Evolutionary conservation across 2,888 invertebrate genomes (phyloP).

Genomic region (Pocota personata): DNA sequence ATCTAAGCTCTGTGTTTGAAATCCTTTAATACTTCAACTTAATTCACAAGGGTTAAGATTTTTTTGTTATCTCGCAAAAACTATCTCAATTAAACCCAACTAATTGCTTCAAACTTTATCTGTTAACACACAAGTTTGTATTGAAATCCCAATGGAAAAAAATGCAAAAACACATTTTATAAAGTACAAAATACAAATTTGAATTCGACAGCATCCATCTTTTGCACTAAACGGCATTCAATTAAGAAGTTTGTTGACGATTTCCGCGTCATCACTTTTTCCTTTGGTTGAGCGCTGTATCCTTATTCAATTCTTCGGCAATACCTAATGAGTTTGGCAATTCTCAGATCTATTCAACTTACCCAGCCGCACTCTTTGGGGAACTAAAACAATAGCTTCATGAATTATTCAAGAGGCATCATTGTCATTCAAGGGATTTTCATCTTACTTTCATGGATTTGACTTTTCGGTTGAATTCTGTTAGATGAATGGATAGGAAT

Average conservation of each 20-base stretch:
- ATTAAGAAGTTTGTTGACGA: constrained; percentile 26
- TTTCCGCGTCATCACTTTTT: background rate
- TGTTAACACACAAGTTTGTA: background rate
- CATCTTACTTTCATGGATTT: constrained; percentile 29
- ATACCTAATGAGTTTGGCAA: constrained; percentile 24
- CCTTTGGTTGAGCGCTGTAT: background rate
- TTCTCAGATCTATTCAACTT: background rate
- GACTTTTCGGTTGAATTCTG: background rate
- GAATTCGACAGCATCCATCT: background rate
- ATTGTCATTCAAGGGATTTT: constrained; percentile 33
- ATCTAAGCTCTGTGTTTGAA: no score
- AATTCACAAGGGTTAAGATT: no score
- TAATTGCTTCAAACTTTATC: background rate
- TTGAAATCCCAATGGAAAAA: background rate
- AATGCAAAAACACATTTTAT: background rate
- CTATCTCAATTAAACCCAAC: background rate
- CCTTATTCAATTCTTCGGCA: background rate
- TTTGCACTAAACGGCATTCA: constrained; percentile 10
- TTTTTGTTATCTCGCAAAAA: background rate
- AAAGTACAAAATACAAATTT: background rate
- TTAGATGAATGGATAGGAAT: background rate
- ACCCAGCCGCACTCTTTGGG: background rate
- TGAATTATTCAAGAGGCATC: constrained; percentile 52
- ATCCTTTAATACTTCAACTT: no score
- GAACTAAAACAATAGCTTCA: constrained; percentile 24